Percentiles rank a stretch among this genome's conserved stretches.
phyloP scores from a whole-genome alignment of 2,797 vertebrate genomes.

The Typhlichthys eigenmanni region DNA sequence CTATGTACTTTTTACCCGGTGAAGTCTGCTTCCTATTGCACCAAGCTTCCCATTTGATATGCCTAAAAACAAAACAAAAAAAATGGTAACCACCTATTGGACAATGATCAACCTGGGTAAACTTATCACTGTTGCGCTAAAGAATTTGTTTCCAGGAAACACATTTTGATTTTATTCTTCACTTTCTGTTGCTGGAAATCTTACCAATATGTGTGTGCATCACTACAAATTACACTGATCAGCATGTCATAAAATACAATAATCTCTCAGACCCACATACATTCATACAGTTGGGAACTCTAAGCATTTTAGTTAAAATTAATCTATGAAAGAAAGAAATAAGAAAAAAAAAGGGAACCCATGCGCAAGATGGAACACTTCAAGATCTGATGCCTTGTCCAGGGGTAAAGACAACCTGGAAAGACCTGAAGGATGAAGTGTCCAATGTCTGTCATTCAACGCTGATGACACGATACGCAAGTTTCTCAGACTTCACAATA shows the following conservation, averaged over 20 bases:
- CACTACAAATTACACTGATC: slow-evolving; percentile 12
- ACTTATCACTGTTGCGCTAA: background rate
- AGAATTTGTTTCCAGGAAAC: background rate
- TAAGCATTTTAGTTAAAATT: slow-evolving; percentile 52
- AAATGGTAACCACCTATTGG: too few species aligned
- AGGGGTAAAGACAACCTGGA: background rate
- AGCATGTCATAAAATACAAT: slow-evolving; percentile 23
- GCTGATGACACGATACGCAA: background rate
- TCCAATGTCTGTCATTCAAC: background rate
- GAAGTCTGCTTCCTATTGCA: slow-evolving; percentile 26
- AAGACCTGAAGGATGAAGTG: background rate
- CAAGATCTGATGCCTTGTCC: background rate
- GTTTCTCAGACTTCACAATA: background rate
- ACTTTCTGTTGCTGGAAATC: background rate
- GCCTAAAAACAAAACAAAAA: background rate
- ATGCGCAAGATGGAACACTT: slow-evolving; percentile 41
- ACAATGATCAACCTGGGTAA: background rate
- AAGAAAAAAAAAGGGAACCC: slow-evolving; percentile 32
- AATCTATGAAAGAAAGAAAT: slow-evolving; percentile 18
- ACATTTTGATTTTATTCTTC: background rate
- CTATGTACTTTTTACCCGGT: background rate
- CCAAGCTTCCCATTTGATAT: slow-evolving; percentile 8
- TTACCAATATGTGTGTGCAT: slow-evolving; percentile 9
- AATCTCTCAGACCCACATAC: slow-evolving; percentile 6
- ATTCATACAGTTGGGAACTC: slow-evolving; percentile 41